Base-by-base conservation (phyloP, 2,113 vertebrate species). In the Ornithorhynchus anatinus region DNA sequence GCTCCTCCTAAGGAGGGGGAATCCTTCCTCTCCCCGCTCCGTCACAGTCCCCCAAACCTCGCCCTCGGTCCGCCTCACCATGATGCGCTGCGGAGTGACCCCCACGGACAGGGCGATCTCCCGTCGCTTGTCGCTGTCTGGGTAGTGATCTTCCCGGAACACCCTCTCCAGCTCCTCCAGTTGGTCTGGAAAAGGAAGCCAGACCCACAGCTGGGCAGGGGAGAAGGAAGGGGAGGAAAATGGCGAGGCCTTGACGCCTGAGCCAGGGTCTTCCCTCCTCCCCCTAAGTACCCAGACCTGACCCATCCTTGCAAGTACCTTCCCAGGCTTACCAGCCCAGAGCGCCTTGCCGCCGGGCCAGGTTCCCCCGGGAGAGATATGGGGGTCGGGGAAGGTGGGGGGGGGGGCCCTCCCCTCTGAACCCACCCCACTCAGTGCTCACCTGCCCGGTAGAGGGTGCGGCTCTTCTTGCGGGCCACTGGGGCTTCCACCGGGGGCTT, bases 101-200 rank as follows among this genome's bases (percentile, higher is more conserved):
- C 97, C 96, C 56, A 99, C 91, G 0, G 87, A 85, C 20, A 93
- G 90, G 4, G 97, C 96, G 0, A 99, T 97, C 77, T 95, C 89
- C 27, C 84, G 94, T 63, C 97, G 95, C 84, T 95, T 98, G 29
- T 98, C 97, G 1, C 84, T 92, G 15, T 99, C 97, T 0, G 97
- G 97, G 48, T 99, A 99, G 81, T 96, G 97, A 64, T 99, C 97
- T 27, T 97, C 95, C 47, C 95, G 92, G 82, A 99, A 99, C 40
- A 94, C 62, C 38, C 80, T 89, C 79, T 99, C 97, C 75, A 99
- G 66, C 83, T 95, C 91, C 82, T 95, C 94, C 45, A 99, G 77
- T 85, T 99, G 97, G 74, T 96, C 97, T 99, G 86, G n/a, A 88
- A 72, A 64, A 4, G 3, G 56, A 7, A 66, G 3, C 25, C 8